phyloP scores from a whole-genome alignment of 2,888 invertebrate species.

The Trissolcus brochymenae region DNA sequence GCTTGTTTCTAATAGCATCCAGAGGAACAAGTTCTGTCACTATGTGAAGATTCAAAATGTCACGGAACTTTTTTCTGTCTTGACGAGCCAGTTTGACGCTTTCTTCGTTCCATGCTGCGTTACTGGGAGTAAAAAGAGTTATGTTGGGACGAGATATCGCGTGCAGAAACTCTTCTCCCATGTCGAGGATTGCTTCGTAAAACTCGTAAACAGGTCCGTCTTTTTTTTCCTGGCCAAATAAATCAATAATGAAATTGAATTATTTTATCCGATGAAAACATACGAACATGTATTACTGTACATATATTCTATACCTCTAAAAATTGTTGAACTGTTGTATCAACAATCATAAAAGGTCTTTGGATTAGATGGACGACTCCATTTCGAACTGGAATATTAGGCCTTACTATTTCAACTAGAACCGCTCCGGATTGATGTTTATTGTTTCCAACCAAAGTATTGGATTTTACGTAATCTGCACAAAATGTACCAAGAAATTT shows the following conservation, averaged over 20 bases:
- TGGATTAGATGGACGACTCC: conserved; percentile 96
- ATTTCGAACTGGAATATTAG: conserved; percentile 94
- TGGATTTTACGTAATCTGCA: conserved; percentile 90
- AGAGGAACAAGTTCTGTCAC: conserved; percentile 86
- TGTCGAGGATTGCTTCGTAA: conserved; percentile 87
- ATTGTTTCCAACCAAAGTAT: conserved; percentile 86
- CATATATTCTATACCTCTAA: conserved; percentile 82
- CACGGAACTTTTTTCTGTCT: conserved; percentile 84
- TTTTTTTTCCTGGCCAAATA: conserved; percentile 80
- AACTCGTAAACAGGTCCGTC: conserved; percentile 88
- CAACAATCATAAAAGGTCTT: conserved; percentile 93
- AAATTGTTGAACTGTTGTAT: conserved; percentile 90
- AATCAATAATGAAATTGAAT: not conserved
- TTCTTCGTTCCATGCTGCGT: conserved; percentile 88
- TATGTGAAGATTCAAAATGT: conserved; percentile 89
- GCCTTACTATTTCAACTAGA: conserved; percentile 89
- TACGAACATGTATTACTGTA: not conserved
- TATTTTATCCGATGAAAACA: not conserved
- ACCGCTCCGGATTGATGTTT: conserved; percentile 90
- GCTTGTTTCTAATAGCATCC: conserved; percentile 85
- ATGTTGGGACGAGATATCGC: conserved; percentile 84
- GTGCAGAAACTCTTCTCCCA: conserved; percentile 85
- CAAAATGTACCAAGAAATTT: not conserved
- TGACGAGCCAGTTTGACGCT: conserved; percentile 82
- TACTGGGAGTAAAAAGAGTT: conserved; percentile 93